These are phyloP conservation scores for Antitype chi DNA, from an alignment of 2,888 invertebrate species.

Conservation along the genomic window DNA sequence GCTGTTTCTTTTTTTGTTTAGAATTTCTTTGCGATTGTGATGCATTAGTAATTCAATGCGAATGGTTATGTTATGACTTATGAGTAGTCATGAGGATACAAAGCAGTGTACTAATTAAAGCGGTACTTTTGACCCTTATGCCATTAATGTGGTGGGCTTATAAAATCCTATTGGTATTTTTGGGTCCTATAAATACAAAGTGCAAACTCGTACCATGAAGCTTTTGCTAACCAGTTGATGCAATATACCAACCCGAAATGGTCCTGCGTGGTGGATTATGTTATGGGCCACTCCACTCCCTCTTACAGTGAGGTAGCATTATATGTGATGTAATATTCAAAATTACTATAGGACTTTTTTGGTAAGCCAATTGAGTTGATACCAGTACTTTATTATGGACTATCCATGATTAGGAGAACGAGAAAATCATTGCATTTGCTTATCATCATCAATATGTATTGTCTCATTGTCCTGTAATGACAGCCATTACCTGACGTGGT, in stretches of 20 bases:
- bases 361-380: neutral
- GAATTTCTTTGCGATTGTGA: neutral
- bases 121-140: neutral
- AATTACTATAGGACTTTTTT: neutral
- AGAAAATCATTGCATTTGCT: neutral
- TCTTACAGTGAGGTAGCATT: too few species aligned
- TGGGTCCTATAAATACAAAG: neutral
- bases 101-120: neutral
- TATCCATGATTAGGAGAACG: neutral
- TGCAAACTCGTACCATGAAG: neutral
- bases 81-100: too few species aligned
- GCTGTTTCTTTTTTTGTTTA: slow-evolving; percentile 2
- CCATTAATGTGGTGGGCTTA: neutral
- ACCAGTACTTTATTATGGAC: neutral
- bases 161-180: neutral
- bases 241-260: too few species aligned
- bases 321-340: neutral
- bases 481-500: slow-evolving; percentile 4
- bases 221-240: neutral
- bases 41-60: neutral
- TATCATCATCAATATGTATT: neutral
- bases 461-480: neutral
- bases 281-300: too few species aligned
- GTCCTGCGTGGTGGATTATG: too few species aligned
- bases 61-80: neutral